These are phyloP conservation scores for Lepilemur septentrionalis DNA, from an alignment of 2,797 vertebrate species.

Conservation along the genomic window DNA sequence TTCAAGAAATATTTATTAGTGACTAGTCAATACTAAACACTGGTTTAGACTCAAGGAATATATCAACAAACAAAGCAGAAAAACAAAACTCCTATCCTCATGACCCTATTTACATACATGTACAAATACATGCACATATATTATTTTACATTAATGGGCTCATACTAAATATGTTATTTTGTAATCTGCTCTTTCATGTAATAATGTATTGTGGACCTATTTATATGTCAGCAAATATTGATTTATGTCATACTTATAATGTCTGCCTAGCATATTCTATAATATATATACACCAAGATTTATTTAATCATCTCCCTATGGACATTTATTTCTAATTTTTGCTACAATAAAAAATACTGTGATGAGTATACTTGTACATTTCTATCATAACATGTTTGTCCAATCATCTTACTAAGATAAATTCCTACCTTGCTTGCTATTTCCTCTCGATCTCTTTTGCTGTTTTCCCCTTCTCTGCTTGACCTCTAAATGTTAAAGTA, in stretches of 20 bases:
- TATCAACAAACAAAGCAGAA: background rate
- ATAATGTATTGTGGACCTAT: background rate
- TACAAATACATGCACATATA: background rate
- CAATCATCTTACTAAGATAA: background rate
- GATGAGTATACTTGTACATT: background rate
- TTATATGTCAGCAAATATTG: background rate
- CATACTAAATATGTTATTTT: background rate
- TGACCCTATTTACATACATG: background rate
- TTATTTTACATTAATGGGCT: conserved; percentile 16
- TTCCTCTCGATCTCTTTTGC: conserved; percentile 14
- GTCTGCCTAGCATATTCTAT: background rate
- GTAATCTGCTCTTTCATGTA: background rate
- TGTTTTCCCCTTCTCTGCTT: background rate
- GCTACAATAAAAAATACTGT: background rate
- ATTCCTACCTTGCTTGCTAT: background rate
- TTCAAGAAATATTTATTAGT: conserved; percentile 25
- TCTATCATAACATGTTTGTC: background rate
- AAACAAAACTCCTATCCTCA: background rate
- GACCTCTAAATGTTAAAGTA: background rate
- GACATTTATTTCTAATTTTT: conserved; percentile 7
- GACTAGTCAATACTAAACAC: background rate
- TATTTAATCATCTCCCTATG: background rate
- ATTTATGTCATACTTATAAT: background rate
- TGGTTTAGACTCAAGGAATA: background rate
- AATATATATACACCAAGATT: background rate